These are phyloP conservation scores for Leptodirus hochenwartii DNA, from an alignment of 2,888 invertebrate genomes.

Conservation along the genomic window DNA sequence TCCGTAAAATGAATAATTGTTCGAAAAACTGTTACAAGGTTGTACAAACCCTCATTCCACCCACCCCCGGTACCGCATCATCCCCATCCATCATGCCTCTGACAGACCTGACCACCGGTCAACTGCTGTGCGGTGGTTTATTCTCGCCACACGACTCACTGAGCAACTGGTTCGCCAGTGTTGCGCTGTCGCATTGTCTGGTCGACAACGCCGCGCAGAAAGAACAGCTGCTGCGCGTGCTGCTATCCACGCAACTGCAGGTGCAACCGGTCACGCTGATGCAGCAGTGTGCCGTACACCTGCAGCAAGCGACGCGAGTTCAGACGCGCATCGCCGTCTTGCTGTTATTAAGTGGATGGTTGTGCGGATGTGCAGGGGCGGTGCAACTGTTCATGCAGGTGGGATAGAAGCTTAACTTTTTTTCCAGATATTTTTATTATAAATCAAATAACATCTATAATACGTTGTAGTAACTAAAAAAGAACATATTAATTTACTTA, in stretches of 20 bases:
- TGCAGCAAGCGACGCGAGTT: slow-evolving; percentile 66
- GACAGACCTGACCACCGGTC: slow-evolving; percentile 70
- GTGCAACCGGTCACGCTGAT: slow-evolving; percentile 69
- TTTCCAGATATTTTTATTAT: too few species aligned
- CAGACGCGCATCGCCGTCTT: slow-evolving; percentile 78
- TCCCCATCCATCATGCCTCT: too few species aligned
- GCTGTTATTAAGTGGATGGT: slow-evolving; percentile 81
- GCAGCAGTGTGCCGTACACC: slow-evolving; percentile 68
- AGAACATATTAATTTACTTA: too few species aligned
- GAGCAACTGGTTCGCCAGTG: slow-evolving; percentile 91
- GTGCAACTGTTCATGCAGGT: slow-evolving; percentile 68
- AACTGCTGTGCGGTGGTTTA: slow-evolving; percentile 80
- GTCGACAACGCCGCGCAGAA: slow-evolving; percentile 72
- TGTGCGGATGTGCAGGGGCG: slow-evolving; percentile 64
- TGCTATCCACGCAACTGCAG: slow-evolving; percentile 57
- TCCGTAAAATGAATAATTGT: too few species aligned
- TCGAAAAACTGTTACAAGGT: too few species aligned
- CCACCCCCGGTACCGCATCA: slow-evolving; percentile 53
- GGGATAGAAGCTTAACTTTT: too few species aligned
- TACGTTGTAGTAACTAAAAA: too few species aligned
- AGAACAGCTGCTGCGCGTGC: slow-evolving; percentile 78
- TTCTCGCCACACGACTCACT: slow-evolving; percentile 75
- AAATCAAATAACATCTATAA: too few species aligned
- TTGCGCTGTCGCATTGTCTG: slow-evolving; percentile 78
- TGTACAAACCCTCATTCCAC: slow-evolving; percentile 82